Evolutionary conservation across 2,113 vertebrate species (phyloP).

Genomic region (Eclectus roratus): DNA sequence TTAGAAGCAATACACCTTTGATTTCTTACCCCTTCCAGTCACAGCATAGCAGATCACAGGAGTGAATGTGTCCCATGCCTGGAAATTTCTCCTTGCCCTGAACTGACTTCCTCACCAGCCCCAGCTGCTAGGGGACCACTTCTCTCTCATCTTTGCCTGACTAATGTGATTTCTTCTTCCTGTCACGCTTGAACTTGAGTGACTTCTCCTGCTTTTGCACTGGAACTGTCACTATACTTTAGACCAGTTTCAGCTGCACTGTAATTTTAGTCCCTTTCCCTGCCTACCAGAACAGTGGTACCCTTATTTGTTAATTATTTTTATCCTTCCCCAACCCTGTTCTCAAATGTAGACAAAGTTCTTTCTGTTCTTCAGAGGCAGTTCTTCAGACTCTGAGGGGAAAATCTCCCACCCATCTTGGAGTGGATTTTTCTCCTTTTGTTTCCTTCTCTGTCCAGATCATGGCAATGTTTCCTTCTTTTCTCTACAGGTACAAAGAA

Average conservation of each 20-base stretch:
- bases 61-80: neutral
- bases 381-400: neutral
- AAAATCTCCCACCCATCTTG: neutral
- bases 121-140: slow-evolving; percentile 48
- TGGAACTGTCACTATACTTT: neutral
- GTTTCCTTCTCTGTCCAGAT: neutral
- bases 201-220: neutral
- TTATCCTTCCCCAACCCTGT: neutral
- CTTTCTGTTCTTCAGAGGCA: neutral
- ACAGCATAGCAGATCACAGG: neutral
- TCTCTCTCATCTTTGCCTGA: slow-evolving; percentile 36
- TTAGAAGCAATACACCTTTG: neutral
- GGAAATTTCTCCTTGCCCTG: neutral
- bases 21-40: neutral
- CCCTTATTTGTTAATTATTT: neutral
- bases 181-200: slow-evolving; percentile 38
- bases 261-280: neutral
- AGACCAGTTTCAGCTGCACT: neutral
- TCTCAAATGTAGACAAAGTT: neutral
- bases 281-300: neutral
- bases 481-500: slow-evolving; percentile 25
- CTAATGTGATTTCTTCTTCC: slow-evolving; percentile 34
- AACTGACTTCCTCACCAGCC: slow-evolving; percentile 39
- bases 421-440: neutral
- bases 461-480: neutral